Evolutionary conservation across 2,113 vertebrate species (phyloP), one percentile per base, ranked within the genome.

Genomic region (Chamaetylas fuelleborni): DNA sequence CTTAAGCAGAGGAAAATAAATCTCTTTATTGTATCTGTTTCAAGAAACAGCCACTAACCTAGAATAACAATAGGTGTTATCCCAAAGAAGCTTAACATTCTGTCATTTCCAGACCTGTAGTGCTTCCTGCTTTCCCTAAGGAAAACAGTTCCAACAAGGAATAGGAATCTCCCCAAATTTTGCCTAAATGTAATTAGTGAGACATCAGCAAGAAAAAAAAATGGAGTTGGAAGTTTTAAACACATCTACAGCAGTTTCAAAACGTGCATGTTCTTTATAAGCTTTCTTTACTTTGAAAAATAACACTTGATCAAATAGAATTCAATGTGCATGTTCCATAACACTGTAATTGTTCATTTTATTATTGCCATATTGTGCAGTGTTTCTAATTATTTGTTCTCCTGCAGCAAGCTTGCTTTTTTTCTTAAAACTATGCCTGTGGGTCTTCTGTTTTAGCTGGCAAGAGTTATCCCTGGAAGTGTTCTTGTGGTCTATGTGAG

Each of bases 1-100:
- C 87, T 65, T 57, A 62, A 93, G 84, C 50, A 79, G 88, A 78
- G 86, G 90, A 95, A 88, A 96, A 97, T 87, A 93, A 97, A 97
- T 92, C 81, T 95, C 34, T 89, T 76, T 47, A 40, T 51, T 96
- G 89, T 92, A 79, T 96, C 51, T 23, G 40, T 96, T 97, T 97
- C 96, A 97, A 95, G 93, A 91, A 97, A 67, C 71, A 86, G 84
- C 87, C 90, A 69, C 76, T 95, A 91, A 81, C 57, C 58, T 92
- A 69, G 92, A 97, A 94, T 88, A 96, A 94, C 67, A 92, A 83
- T 90, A 93, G 90, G 65, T 86, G 48, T 93, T 92, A 92, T 69
- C 88, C 87, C 58, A 80, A 96, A 91, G 67, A 87, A 80, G 56
- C 60, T 65, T 94, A 96, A 74, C 31, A 22, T 90, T 83, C 70